Evolutionary conservation across 1,140 invertebrate genomes (phyloP), one percentile per base, ranked within the genome.

Genomic region (Oedothorax gibbosus): DNA sequence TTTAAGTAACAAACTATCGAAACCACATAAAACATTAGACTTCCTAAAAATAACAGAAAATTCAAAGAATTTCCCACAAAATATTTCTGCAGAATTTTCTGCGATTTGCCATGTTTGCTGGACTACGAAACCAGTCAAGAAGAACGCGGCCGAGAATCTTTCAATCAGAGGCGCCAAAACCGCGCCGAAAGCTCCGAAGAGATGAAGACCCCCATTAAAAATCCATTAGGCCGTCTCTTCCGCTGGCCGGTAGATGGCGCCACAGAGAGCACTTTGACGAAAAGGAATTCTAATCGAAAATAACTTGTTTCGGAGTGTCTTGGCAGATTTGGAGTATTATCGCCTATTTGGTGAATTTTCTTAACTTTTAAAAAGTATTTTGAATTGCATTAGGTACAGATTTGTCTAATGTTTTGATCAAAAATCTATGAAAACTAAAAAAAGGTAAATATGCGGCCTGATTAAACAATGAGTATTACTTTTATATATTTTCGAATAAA

Each of bases 221-320:
- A 84, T 84, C 81, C 81, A 84, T 84, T 84, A 84, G 81, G 20
- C 18, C n/a, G 50, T 68, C 72, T 84, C 20, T 50, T n/a, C 21
- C 35, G 15, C 15, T 5, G 49, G 35, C 21, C 72, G 56, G n/a
- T 66, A 84, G 81, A 84, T 84, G 81, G 81, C 81, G 81, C 71
- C 81, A 84, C 81, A 11, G 62, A 8, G 51, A 53, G 18, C 54
- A 65, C 20, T 77, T 62, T 51, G 8, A 18, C 9, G 21, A 50
- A 49, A 65, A 57, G 56, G 60, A 57, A 35, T 77, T 62, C 62
- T 77, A 64, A 65, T 65, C 57, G 62, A 65, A 65, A 77, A 77
- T 77, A 18, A 12, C 21, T 21, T 2, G 11, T 68, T 21, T 68
- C 65, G 15, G 3, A 35, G 35, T 35, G 35, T 35, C 2, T 35